Conservation (phyloP, 1,140 invertebrate species). For the Pseudomyrmex pallidus region DNA sequence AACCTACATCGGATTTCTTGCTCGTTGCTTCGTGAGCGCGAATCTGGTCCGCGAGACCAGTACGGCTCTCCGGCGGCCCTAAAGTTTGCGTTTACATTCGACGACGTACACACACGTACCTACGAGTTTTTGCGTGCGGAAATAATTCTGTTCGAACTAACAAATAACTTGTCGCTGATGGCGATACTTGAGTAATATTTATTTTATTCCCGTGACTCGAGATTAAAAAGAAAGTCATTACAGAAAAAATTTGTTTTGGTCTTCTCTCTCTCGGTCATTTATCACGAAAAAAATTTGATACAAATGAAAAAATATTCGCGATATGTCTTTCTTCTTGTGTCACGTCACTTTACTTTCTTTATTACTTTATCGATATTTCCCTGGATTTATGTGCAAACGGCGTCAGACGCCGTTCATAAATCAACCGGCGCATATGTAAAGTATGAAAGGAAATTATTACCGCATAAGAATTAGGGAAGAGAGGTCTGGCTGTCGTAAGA, state of each 20-base stretch:
- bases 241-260: no score
- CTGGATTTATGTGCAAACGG: background rate
- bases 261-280: background rate
- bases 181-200: background rate
- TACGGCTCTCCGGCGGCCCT: constrained; percentile 10
- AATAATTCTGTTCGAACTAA: background rate
- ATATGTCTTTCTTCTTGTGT: background rate
- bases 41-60: constrained; percentile 65
- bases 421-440: constrained; percentile 15
- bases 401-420: constrained; percentile 1
- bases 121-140: constrained; percentile 27
- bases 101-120: background rate
- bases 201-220: background rate
- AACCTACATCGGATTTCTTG: constrained; percentile 78
- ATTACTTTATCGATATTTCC: constrained; percentile 20
- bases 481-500: constrained; percentile 61
- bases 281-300: background rate
- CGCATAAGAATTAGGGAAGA: constrained; percentile 65
- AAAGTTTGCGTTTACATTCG: constrained; percentile 30
- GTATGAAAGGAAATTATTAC: constrained; percentile 60
- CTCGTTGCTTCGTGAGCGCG: constrained; percentile 50
- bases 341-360: background rate
- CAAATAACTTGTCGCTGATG: background rate
- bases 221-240: no score
- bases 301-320: background rate